Evolutionary conservation across 2,797 vertebrate species (phyloP).

Genomic region (Masticophis lateralis): DNA sequence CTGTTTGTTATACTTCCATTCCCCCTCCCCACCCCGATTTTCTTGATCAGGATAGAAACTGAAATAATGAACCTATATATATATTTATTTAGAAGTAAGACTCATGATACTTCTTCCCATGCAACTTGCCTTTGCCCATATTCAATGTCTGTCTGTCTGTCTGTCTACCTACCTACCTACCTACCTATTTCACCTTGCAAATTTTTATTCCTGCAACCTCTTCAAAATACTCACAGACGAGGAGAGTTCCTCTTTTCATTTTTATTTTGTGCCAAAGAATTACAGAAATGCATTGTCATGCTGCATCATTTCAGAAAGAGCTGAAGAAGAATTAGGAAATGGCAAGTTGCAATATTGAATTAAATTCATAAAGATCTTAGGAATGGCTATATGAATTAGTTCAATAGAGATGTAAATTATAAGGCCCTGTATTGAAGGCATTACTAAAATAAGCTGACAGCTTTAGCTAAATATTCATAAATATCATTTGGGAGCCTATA

Average conservation of each 20-base stretch:
- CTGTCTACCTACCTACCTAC: no score
- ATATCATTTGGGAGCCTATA: slow-evolving; percentile 25
- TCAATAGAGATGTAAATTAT: slow-evolving; percentile 43
- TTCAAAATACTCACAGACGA: background rate
- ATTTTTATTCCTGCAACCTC: rapidly evolving
- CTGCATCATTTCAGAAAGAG: background rate
- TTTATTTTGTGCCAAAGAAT: background rate
- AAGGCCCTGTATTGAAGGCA: background rate
- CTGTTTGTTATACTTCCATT: background rate
- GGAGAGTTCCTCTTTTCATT: background rate
- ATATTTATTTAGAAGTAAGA: background rate
- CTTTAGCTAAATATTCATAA: slow-evolving; percentile 36
- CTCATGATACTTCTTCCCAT: background rate
- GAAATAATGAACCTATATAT: background rate
- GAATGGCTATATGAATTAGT: slow-evolving; percentile 19
- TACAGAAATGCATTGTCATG: rapidly evolving
- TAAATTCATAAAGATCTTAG: slow-evolving; percentile 17
- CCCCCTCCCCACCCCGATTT: background rate
- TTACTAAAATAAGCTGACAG: slow-evolving; percentile 24
- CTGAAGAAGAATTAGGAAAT: background rate
- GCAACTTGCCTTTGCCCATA: background rate
- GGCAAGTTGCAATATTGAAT: slow-evolving; percentile 33
- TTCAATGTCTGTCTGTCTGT: background rate
- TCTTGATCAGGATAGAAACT: background rate
- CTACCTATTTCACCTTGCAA: background rate